Base-by-base conservation (phyloP, 2,797 vertebrate species). In the Tympanoctomys barrerae region DNA sequence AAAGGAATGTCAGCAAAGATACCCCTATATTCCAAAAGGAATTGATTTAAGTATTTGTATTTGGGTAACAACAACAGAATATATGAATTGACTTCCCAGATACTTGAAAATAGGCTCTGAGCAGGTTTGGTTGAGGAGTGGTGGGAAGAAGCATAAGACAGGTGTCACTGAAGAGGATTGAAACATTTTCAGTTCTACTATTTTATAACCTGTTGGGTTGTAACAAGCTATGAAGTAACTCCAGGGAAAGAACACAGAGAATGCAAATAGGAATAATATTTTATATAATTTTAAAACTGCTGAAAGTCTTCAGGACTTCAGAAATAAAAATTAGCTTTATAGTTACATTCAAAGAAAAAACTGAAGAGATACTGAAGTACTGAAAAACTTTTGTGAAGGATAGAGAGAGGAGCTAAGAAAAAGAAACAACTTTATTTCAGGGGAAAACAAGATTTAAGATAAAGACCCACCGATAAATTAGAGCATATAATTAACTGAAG, bases 281-380 rank as follows among this genome's bases (percentile, higher is more conserved):
- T 78, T 31, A 52, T n/a, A 18, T 39, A 21, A 70, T 75, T 84
- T 85, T 89, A 91, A 5, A 36, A 46, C 12, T 78, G 26, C 31
- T 70, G 80, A 64, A 86, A 80, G 36, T 82, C 19, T 85, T 95
- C 10, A 86, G 31, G 26, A 66, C 52, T 70, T 46, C 18, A 86
- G 62, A 87, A 59, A 89, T 71, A 81, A 95, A 94, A 79, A 52
- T 90, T 16, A 78, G 21, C 85, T 88, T 93, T 89, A 81, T 19
- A 70, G 21, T 77, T 49, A 70, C 14, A 82, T 87, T 78, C 90
- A 80, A 46, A 84, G 79, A 54, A 64, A 91, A 89, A 52, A 14
- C 22, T 87, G 4, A 75, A 75, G 59, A 68, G 42, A 57, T 57
- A 68, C 14, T 85, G 14, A 86, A 91, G 36, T 54, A 81, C 71